Conservation (phyloP, 2,888 invertebrate species). For the Tryphoninae sp. region DNA sequence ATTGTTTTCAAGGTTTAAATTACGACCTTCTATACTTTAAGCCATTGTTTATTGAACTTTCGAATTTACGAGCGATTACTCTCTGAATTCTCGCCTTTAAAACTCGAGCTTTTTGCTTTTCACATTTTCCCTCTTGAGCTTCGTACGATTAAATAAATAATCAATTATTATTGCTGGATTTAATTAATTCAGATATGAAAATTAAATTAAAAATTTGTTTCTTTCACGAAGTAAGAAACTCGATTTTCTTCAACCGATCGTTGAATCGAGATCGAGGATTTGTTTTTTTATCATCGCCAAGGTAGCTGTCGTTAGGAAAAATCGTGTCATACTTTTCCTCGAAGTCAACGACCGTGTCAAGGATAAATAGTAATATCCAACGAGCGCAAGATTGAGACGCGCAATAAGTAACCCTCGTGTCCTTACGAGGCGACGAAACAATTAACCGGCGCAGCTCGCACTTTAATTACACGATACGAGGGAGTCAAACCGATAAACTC, state of each 20-base stretch:
- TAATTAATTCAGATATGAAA: too few species aligned
- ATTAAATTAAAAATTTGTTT: too few species aligned
- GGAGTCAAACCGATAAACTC: conserved; percentile 26
- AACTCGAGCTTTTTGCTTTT: too few species aligned
- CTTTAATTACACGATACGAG: conserved; percentile 19
- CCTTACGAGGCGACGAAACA: conserved; percentile 44
- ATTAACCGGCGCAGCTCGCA: conserved; percentile 37
- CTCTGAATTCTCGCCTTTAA: too few species aligned
- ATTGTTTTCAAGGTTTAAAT: too few species aligned
- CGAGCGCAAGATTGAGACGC: not conserved
- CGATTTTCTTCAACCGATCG: not conserved
- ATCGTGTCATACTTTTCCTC: conserved; percentile 2
- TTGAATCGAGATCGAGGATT: not conserved
- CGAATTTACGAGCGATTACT: too few species aligned
- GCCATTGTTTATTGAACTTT: not conserved
- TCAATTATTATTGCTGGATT: too few species aligned
- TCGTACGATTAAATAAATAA: too few species aligned
- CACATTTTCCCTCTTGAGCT: too few species aligned
- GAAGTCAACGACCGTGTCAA: conserved; percentile 45
- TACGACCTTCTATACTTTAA: too few species aligned
- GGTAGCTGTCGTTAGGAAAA: conserved; percentile 23
- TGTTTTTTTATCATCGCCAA: not conserved
- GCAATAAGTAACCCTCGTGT: not conserved
- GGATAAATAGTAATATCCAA: conserved; percentile 38
- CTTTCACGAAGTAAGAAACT: too few species aligned